Conservation (phyloP, 2,113 vertebrate species). For the Cynoglossus semilaevis region DNA sequence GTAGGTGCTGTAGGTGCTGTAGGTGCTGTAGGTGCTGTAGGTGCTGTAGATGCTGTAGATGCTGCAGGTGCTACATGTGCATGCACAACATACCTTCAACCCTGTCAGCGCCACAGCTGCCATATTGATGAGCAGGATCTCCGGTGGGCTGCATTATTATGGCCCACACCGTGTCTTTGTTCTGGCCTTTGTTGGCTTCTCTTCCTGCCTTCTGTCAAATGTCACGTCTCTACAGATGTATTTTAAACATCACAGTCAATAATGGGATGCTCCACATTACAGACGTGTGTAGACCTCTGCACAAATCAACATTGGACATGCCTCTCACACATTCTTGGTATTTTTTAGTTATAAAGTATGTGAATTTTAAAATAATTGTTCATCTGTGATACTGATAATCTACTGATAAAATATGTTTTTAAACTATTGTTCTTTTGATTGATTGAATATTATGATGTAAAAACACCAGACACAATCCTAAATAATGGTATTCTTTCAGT, state of each 20-base stretch:
- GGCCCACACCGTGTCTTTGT: slow-evolving; percentile 60
- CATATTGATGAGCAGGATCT: slow-evolving; percentile 68
- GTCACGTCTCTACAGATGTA: slow-evolving; percentile 73
- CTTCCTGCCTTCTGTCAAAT: slow-evolving; percentile 66
- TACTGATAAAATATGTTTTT: too few species aligned
- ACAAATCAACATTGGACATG: slow-evolving; percentile 48
- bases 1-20: too few species aligned
- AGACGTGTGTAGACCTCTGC: slow-evolving; percentile 46
- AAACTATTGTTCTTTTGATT: too few species aligned
- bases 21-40: too few species aligned
- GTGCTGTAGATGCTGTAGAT: too few species aligned
- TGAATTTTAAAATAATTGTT: too few species aligned
- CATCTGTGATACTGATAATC: too few species aligned
- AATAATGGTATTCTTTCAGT: too few species aligned
- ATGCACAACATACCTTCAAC: slow-evolving; percentile 14
- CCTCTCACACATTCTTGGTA: slow-evolving; percentile 2
- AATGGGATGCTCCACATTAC: slow-evolving; percentile 67
- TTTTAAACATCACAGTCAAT: slow-evolving; percentile 76
- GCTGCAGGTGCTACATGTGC: slow-evolving; percentile 29
- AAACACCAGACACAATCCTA: too few species aligned
- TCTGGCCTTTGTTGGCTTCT: slow-evolving; percentile 73
- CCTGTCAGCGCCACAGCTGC: slow-evolving; percentile 44
- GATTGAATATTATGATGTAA: too few species aligned
- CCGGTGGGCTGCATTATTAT: slow-evolving; percentile 54
- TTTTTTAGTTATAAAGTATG: background rate